Conservation (phyloP, 2,888 invertebrate species). For the Drosophila bunnanda region DNA sequence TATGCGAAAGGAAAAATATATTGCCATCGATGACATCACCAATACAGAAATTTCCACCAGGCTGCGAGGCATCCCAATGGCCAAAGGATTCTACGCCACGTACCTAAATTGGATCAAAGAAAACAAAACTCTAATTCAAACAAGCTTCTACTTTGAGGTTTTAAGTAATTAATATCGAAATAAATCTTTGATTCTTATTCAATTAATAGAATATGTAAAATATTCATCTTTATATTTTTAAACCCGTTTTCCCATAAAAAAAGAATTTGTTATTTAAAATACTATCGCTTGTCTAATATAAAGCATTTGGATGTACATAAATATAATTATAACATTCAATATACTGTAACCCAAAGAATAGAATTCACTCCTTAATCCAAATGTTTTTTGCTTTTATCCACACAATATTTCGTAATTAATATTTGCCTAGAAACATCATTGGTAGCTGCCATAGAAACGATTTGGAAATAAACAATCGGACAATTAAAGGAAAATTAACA, state of each 20-base stretch:
- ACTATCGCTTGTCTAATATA: too few relatives aligned
- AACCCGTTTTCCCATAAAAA: too few relatives aligned
- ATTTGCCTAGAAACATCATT: neutral
- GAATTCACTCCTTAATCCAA: too few relatives aligned
- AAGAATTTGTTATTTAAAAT: too few relatives aligned
- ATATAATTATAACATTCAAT: too few relatives aligned
- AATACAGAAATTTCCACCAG: constrained; percentile 1
- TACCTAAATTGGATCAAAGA: neutral
- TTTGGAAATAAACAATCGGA: neutral
- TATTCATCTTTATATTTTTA: too few relatives aligned
- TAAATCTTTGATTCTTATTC: too few relatives aligned
- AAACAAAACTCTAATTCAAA: neutral
- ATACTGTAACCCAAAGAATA: too few relatives aligned
- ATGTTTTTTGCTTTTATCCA: too few relatives aligned
- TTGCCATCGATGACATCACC: constrained; percentile 10
- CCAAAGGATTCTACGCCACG: neutral
- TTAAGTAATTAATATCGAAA: constrained; percentile 1
- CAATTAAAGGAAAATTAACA: neutral
- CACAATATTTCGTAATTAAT: neutral
- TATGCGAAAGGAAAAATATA: neutral
- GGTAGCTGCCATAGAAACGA: neutral
- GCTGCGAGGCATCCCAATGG: constrained; percentile 5
- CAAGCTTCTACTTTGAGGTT: constrained; percentile 21
- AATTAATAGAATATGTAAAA: too few relatives aligned
- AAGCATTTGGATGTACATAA: too few relatives aligned